Evolutionary conservation across 2,888 invertebrate genomes (phyloP), one percentile per base, ranked within the genome.

Genomic region (Andrena praecox): DNA sequence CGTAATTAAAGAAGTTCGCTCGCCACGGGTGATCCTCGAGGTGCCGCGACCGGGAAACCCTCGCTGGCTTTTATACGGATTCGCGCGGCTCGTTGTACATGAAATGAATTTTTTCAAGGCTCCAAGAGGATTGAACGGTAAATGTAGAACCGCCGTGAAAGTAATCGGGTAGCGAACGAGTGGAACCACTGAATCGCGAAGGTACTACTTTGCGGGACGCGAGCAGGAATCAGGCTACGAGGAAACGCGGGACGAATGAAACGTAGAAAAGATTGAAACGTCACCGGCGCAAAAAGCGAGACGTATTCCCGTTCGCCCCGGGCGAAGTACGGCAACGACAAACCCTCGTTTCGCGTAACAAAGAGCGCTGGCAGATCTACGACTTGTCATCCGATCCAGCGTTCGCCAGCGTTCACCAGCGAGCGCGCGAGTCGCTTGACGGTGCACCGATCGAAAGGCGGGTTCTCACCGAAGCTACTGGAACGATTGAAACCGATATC

Each of bases 401-500:
- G 42, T 52, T n/a, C 54, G 0, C 56, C 2, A 20, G 50, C 50
- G 12, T 2, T 10, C 42, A 16, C 35, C n/a, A 12, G 20, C 10
- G 1, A 66, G 8, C 16, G 0, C 16, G 66, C 6, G 12, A 29
- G 16, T 50, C 50, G 10, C 10, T 42, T 10, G n/a, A 0, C 67
- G 54, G 12, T 12, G 31, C 29, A 24, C 33, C 33, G 20, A 64
- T 64, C 10, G n/a, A 52, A 69, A 31, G 68, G 42, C 74, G n/a
- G 42, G 56, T 80, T 75, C 74, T 52, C 50, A 33, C 64, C 60
- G 70, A 54, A 52, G 62, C 69, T 69, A 56, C 59, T 72, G 54
- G 54, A 69, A 70, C 80, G 77, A 76, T 84, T 29, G 52, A 6
- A 20, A 70, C 42, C 56, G 79, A 85, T 59, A 75, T 77, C 6